Percentiles rank a stretch among this genome's conserved stretches.
phyloP scores from a whole-genome alignment of 2,113 vertebrate genomes.

The Perognathus longimembris region DNA sequence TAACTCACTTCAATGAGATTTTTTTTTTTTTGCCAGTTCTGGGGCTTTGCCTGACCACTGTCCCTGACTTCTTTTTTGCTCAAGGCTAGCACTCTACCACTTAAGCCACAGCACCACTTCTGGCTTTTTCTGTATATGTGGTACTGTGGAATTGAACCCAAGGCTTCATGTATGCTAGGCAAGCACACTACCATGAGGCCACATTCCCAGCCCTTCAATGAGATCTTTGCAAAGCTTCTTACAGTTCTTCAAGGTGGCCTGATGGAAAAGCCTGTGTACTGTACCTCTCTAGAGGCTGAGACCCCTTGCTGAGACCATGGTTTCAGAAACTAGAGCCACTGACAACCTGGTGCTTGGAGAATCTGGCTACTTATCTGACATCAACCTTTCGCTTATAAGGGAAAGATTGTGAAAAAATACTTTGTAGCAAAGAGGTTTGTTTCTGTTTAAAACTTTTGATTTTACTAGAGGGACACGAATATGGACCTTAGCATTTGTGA shows the following conservation, averaged over 20 bases:
- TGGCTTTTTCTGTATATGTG: too few relatives aligned
- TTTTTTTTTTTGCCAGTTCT: too few relatives aligned
- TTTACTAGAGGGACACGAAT: neutral
- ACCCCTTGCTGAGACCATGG: rapidly evolving
- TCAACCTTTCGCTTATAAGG: neutral
- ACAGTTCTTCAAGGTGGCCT: neutral
- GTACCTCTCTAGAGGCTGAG: neutral
- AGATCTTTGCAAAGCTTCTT: neutral
- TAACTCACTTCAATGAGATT: neutral
- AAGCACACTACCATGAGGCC: too few relatives aligned
- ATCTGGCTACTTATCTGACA: neutral
- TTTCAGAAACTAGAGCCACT: neutral
- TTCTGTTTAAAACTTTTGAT: constrained; percentile 11
- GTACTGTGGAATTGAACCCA: too few relatives aligned
- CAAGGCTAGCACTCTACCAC: too few relatives aligned
- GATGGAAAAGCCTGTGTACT: neutral
- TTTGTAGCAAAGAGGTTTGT: neutral
- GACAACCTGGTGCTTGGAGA: neutral
- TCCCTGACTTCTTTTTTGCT: too few relatives aligned
- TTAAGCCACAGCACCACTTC: too few relatives aligned
- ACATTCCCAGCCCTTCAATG: too few relatives aligned
- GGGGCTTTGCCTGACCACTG: too few relatives aligned
- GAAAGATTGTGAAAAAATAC: neutral
- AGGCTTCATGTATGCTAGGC: too few relatives aligned
- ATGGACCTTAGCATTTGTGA: constrained; percentile 11